phyloP scores from a whole-genome alignment of 2,797 vertebrate genomes.

The Pterois miles region DNA sequence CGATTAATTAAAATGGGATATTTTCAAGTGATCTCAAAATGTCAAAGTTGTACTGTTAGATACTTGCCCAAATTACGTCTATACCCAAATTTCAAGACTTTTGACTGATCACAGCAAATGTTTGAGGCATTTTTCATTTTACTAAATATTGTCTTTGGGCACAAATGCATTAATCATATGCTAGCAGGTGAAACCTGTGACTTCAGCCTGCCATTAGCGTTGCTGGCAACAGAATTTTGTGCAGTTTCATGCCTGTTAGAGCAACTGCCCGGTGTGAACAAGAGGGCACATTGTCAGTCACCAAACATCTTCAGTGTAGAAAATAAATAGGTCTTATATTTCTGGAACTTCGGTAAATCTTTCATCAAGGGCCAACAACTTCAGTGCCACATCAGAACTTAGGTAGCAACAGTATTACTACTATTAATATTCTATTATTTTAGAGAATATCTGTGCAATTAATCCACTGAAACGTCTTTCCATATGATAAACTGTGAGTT shows the following conservation, averaged over 20 bases:
- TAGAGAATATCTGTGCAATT: neutral
- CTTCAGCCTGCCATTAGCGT: neutral
- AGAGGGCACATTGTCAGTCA: neutral
- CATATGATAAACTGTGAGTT: neutral
- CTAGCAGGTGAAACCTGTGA: neutral
- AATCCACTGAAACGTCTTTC: neutral
- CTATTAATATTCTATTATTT: neutral
- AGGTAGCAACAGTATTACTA: neutral
- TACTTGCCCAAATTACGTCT: no score
- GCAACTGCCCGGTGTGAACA: neutral
- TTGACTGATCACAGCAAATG: no score
- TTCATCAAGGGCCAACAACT: neutral
- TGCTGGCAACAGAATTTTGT: neutral
- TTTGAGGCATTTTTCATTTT: no score
- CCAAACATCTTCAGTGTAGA: neutral
- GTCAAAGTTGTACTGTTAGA: no score
- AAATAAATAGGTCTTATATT: neutral
- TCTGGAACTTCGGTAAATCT: neutral
- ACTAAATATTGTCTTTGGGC: no score
- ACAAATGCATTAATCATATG: neutral
- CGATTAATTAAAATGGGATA: no score
- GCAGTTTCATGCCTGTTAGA: neutral
- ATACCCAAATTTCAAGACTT: no score
- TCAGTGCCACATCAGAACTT: neutral
- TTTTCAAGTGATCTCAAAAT: no score